These are phyloP conservation scores for Belonocnema kinseyi DNA, from an alignment of 1,140 invertebrate genomes.

Conservation along the genomic window DNA sequence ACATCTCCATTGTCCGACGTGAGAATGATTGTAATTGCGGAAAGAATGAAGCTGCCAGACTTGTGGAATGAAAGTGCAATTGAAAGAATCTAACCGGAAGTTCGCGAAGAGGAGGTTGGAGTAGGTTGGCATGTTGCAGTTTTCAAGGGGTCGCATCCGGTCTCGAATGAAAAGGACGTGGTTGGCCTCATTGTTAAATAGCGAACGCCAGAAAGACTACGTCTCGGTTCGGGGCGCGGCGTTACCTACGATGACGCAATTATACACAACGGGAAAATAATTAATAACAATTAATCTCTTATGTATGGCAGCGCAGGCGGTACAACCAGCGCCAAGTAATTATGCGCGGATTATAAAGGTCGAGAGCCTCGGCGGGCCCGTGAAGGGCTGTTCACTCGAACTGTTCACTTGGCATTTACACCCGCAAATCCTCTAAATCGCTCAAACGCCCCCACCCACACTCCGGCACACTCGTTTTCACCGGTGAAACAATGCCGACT, in stretches of 20 bases:
- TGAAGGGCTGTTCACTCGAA: constrained; percentile 73
- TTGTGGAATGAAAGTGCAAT: constrained; percentile 46
- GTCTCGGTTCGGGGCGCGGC: constrained; percentile 41
- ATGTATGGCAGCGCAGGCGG: constrained; percentile 58
- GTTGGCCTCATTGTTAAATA: constrained; percentile 69
- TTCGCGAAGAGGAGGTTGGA: constrained; percentile 27
- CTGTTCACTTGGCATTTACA: constrained; percentile 75
- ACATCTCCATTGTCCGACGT: not conserved
- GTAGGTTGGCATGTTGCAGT: constrained; percentile 43
- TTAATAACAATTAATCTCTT: constrained; percentile 77
- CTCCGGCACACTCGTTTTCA: constrained; percentile 49
- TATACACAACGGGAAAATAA: constrained; percentile 71
- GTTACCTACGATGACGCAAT: constrained; percentile 70
- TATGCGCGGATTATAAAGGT: constrained; percentile 75
- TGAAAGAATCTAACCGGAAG: constrained; percentile 62
- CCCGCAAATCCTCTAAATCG: constrained; percentile 66
- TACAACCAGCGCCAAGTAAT: constrained; percentile 66
- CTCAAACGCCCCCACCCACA: constrained; percentile 59
- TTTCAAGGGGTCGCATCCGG: constrained; percentile 67
- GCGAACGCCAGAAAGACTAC: constrained; percentile 43
- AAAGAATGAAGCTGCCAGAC: constrained; percentile 25
- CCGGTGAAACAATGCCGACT: constrained; percentile 55
- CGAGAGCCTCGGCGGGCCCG: constrained; percentile 65
- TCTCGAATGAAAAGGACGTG: constrained; percentile 60
- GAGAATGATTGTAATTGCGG: constrained; percentile 16